Evolutionary conservation across 2,113 vertebrate species (phyloP).

Genomic region (Herpetotheres cachinnans): DNA sequence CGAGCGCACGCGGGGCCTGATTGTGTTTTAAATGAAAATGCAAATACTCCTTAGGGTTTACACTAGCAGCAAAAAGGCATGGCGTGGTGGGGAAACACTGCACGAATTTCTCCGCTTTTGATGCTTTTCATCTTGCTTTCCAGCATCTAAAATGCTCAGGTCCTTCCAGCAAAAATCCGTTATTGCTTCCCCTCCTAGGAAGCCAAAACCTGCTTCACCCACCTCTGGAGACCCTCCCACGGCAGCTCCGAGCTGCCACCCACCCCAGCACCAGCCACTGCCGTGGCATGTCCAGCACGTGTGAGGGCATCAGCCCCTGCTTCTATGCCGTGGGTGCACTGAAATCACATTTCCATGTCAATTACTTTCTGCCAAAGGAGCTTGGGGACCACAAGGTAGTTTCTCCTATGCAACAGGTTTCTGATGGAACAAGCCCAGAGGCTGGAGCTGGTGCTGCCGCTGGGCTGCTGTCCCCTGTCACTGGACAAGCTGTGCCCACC

Average conservation of each 20-base stretch:
- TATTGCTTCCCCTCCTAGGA: neutral
- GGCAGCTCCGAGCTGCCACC: fast-evolving
- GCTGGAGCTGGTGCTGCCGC: neutral
- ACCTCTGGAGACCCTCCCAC: neutral
- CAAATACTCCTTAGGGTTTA: neutral
- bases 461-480: neutral
- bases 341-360: neutral
- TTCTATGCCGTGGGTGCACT: fast-evolving
- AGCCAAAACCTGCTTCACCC: neutral
- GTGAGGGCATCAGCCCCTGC: neutral
- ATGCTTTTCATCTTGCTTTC: neutral
- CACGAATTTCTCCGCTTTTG: neutral
- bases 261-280: neutral
- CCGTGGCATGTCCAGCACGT: fast-evolving
- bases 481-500: too few species aligned
- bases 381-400: neutral
- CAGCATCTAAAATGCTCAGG: neutral
- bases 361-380: neutral
- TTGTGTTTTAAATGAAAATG: neutral
- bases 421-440: neutral
- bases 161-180: neutral
- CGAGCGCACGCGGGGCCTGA: fast-evolving
- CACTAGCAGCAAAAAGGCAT: neutral
- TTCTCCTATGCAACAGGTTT: neutral
- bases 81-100: neutral